Evolutionary conservation across 2,888 invertebrate genomes (phyloP), one percentile per base, ranked within the genome.

Genomic region (Eumacrocentrus americanus): DNA sequence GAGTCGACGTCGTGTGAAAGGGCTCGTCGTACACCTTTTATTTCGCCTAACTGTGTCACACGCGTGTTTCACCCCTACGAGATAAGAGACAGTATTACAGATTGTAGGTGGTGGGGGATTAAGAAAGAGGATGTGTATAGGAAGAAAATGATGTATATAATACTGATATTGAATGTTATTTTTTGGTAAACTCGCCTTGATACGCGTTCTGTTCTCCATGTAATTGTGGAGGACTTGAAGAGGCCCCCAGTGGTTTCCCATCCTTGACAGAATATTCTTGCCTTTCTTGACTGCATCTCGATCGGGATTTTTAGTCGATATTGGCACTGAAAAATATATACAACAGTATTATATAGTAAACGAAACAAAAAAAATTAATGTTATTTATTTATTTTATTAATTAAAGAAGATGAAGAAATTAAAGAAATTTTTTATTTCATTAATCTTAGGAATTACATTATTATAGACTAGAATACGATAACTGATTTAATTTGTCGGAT

Each of bases 151-250:
- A 20, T 6, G 3, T 12, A 38, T n/a, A 22, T 38, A 37, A 20
- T 38, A 22, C n/a, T n/a, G n/a, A n/a, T n/a, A n/a, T n/a, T n/a
- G 18, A 22, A 12, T 20, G 5, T 22, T 14, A 67, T 51, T 52
- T 59, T 29, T 51, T 9, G 44, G 38, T 22, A 16, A 20, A 34
- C 75, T 78, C 83, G 89, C 90, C 88, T 88, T 89, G 18, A 90
- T 82, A 73, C 86, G 82, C 1, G 84, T 79, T 64, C 84, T 82
- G 48, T 83, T 81, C 64, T 89, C 87, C 72, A 87, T 86, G 70
- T 86, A 90, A 14, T 84, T 83, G 64, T 81, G 84, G 11, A 92
- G 79, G n/a, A 84, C 77, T 1, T 82, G 81, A 23, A 91, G 78
- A 0, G 92, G 92, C 0, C 92, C 90, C 1, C 74, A 46, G 16